Conservation (phyloP, 2,888 invertebrate species). For the Merodon equestris region DNA sequence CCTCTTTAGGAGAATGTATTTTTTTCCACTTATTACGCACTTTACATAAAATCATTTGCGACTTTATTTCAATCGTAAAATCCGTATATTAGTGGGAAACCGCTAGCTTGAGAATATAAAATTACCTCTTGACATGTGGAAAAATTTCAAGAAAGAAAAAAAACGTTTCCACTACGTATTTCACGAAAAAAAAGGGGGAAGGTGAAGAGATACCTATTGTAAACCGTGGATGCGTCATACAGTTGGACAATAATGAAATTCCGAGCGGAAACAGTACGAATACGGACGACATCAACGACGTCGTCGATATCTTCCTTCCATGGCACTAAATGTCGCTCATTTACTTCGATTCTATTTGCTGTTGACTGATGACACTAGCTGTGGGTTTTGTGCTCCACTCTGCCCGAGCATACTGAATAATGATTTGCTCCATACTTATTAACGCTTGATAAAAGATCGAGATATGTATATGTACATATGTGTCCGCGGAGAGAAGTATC, state of each 20-base stretch:
- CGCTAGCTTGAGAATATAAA: too few relatives aligned
- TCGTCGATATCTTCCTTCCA: background rate
- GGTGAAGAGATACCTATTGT: background rate
- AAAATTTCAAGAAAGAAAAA: constrained; percentile 1
- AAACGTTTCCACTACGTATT: too few relatives aligned
- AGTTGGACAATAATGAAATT: constrained; percentile 48
- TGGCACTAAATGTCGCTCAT: background rate
- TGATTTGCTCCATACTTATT: constrained; percentile 22
- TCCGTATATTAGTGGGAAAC: too few relatives aligned
- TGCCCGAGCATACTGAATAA: too few relatives aligned
- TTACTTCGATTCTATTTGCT: background rate
- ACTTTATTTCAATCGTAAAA: too few relatives aligned
- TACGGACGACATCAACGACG: constrained; percentile 21
- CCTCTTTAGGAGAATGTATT: too few relatives aligned
- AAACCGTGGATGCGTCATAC: constrained; percentile 30
- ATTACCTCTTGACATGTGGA: too few relatives aligned
- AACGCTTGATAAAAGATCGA: constrained; percentile 60
- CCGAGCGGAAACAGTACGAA: constrained; percentile 33
- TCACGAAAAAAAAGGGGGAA: constrained; percentile 30
- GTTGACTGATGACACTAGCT: too few relatives aligned
- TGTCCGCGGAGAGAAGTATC: constrained; percentile 36
- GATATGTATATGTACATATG: constrained; percentile 23
- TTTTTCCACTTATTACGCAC: too few relatives aligned
- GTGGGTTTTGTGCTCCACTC: too few relatives aligned
- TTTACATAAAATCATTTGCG: too few relatives aligned